A percentile compares a stretch with the other conserved stretches of the same genome.
Evolutionary conservation across 1,140 invertebrate species (phyloP).

Genomic region (Notospermus geniculatus): DNA sequence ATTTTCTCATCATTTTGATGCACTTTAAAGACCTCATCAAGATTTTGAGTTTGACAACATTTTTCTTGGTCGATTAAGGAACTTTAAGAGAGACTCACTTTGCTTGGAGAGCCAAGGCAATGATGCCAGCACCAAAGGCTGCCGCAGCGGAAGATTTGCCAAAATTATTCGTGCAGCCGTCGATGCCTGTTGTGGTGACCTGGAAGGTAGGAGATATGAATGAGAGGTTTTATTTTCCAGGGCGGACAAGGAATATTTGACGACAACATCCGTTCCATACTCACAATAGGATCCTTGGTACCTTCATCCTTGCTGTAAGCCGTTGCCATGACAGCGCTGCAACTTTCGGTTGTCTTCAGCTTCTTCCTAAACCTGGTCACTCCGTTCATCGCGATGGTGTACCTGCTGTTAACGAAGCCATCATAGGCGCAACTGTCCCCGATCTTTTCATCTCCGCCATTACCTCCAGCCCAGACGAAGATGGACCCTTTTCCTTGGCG

Average conservation of each 20-base stretch:
- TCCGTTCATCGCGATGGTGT: not conserved
- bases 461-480: not conserved
- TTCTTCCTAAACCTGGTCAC: not conserved
- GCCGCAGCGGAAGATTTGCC: not conserved
- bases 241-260: too few species aligned
- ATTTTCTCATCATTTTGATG: too few species aligned
- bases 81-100: too few species aligned
- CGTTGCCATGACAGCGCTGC: conserved; percentile 6
- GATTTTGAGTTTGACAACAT: too few species aligned
- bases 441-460: not conserved
- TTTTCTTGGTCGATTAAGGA: too few species aligned
- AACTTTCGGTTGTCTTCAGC: not conserved
- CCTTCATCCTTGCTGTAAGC: conserved; percentile 3
- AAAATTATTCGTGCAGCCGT: conserved; percentile 1
- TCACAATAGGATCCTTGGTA: conserved; percentile 1
- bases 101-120: not conserved
- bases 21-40: too few species aligned
- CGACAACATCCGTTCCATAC: too few species aligned
- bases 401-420: not conserved
- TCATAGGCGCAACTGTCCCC: not conserved
- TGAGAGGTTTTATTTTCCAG: too few species aligned
- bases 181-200: not conserved
- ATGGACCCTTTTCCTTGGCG: conserved; percentile 1
- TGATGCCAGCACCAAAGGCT: not conserved
- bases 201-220: not conserved